phyloP scores from a whole-genome alignment of 2,888 invertebrate species.

The Nebria brevicollis region DNA sequence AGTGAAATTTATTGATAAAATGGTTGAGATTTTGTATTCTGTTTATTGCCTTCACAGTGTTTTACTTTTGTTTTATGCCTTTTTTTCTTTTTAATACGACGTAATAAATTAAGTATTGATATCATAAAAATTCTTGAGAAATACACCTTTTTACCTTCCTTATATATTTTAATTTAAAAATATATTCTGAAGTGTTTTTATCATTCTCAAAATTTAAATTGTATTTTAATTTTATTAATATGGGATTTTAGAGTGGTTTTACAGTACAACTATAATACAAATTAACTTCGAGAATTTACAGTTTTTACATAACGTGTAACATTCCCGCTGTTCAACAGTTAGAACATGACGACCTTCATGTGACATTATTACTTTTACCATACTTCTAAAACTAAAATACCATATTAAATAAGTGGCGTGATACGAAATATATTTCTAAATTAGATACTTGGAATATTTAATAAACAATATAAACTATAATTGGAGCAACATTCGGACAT shows the following conservation, averaged over 20 bases:
- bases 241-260: too few relatives aligned
- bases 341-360: background rate
- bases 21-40: background rate
- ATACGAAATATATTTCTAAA: too few relatives aligned
- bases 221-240: too few relatives aligned
- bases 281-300: too few relatives aligned
- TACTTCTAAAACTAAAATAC: background rate
- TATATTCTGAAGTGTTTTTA: background rate
- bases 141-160: background rate
- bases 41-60: background rate
- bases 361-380: background rate
- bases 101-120: background rate
- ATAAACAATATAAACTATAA: too few relatives aligned
- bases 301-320: background rate
- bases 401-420: background rate
- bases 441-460: too few relatives aligned
- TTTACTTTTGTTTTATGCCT: background rate
- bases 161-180: constrained; percentile 2
- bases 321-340: background rate
- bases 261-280: too few relatives aligned
- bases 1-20: background rate
- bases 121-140: background rate
- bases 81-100: background rate
- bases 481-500: too few relatives aligned
- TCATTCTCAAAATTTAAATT: too few relatives aligned